Conservation (phyloP, 1,140 invertebrate genomes). For the Diorhabda carinulata region DNA sequence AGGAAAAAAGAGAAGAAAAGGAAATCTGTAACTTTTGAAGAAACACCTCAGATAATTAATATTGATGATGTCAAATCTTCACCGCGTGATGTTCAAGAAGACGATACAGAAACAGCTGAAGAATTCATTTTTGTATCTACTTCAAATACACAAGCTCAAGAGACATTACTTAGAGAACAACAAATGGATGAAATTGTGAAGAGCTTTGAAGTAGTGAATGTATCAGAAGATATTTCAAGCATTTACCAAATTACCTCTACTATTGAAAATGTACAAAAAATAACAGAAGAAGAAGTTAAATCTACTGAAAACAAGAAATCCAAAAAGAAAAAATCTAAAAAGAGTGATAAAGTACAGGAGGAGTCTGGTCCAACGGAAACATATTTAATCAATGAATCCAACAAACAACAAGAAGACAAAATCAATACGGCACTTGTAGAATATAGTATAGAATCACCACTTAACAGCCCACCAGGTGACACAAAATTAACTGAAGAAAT, state of each 20-base stretch:
- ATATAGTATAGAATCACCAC: too few species aligned
- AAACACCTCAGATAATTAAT: slow-evolving; percentile 35
- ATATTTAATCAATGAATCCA: too few species aligned
- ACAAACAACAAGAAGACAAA: too few species aligned
- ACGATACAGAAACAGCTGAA: slow-evolving; percentile 28
- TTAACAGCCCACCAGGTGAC: too few species aligned
- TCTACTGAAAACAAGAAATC: background rate
- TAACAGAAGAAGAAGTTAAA: background rate
- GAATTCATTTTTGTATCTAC: slow-evolving; percentile 31
- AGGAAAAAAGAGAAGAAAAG: slow-evolving; percentile 32
- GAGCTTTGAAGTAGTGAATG: background rate
- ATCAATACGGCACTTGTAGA: too few species aligned
- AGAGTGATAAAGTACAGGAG: background rate
- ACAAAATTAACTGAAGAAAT: too few species aligned
- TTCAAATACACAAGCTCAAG: background rate
- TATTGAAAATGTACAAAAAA: too few species aligned
- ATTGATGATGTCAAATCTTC: slow-evolving; percentile 23
- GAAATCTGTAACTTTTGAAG: slow-evolving; percentile 41
- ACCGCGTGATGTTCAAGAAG: slow-evolving; percentile 17
- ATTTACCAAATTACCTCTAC: too few species aligned
- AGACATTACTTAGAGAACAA: background rate
- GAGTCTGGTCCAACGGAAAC: too few species aligned
- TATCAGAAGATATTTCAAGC: too few species aligned
- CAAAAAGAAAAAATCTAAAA: background rate
- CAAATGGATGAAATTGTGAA: slow-evolving; percentile 10